A percentile compares a stretch with the other conserved stretches of the same genome.
Evolutionary conservation across 2,888 invertebrate genomes (phyloP).

Genomic region (Apantesis nais): DNA sequence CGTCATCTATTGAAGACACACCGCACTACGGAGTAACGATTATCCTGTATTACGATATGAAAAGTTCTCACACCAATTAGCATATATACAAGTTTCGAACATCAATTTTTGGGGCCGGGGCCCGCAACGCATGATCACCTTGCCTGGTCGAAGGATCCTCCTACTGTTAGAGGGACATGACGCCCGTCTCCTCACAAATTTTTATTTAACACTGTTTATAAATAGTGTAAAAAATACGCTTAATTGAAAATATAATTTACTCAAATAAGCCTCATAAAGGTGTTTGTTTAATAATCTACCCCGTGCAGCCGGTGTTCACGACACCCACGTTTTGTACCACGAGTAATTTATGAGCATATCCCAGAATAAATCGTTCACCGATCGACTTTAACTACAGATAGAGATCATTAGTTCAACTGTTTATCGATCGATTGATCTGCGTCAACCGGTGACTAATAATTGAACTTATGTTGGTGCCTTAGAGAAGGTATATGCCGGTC

Average conservation of each 20-base stretch:
- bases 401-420: slow-evolving; percentile 61
- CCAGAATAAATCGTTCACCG: slow-evolving; percentile 61
- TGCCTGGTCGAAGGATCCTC: too few relatives aligned
- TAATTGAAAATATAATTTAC: background rate
- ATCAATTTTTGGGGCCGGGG: too few relatives aligned
- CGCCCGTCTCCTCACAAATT: too few relatives aligned
- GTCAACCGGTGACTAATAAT: slow-evolving; percentile 42
- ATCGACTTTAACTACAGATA: slow-evolving; percentile 58
- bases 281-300: slow-evolving; percentile 19
- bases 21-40: too few relatives aligned
- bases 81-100: too few relatives aligned
- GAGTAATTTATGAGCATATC: slow-evolving; percentile 61
- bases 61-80: too few relatives aligned
- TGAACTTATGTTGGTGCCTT: slow-evolving; percentile 27
- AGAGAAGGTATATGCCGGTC: background rate
- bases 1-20: too few relatives aligned
- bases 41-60: too few relatives aligned
- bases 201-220: too few relatives aligned
- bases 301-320: slow-evolving; percentile 15
- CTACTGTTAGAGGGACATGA: too few relatives aligned
- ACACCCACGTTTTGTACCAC: slow-evolving; percentile 63
- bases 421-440: slow-evolving; percentile 53
- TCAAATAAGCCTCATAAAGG: background rate
- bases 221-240: background rate
- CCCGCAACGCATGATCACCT: too few relatives aligned